phyloP scores from a whole-genome alignment of 2,797 vertebrate genomes.

The Erpetoichthys calabaricus region DNA sequence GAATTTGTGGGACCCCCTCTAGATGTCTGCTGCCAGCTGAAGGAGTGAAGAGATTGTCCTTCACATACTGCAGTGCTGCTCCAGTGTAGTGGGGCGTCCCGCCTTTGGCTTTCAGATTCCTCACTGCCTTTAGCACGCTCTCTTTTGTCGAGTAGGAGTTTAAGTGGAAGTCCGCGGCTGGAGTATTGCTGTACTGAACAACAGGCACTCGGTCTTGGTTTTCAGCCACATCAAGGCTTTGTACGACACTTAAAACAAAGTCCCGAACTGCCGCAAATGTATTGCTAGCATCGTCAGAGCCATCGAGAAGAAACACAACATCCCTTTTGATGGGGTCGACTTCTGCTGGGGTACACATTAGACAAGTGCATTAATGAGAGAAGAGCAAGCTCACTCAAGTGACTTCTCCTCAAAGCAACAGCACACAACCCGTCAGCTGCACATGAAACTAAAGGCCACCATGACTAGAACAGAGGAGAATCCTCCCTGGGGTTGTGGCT shows the following conservation, averaged over 20 bases:
- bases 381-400: not conserved
- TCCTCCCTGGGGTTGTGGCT: too few relatives aligned
- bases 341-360: slow-evolving; percentile 29
- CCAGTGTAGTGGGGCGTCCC: slow-evolving; percentile 48
- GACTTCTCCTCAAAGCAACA: too few relatives aligned
- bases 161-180: slow-evolving; percentile 39
- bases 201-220: slow-evolving; percentile 46
- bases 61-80: slow-evolving; percentile 44
- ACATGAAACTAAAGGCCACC: too few relatives aligned
- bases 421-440: too few relatives aligned
- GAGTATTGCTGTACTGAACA: slow-evolving; percentile 48
- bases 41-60: slow-evolving; percentile 33
- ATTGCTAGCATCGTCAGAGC: slow-evolving; percentile 45
- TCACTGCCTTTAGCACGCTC: slow-evolving; percentile 30
- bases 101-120: slow-evolving; percentile 39
- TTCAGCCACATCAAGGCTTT: slow-evolving; percentile 34
- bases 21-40: slow-evolving; percentile 28
- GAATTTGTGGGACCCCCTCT: slow-evolving; percentile 37
- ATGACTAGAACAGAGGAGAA: too few relatives aligned
- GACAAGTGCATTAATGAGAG: slow-evolving; percentile 1
- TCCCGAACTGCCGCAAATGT: slow-evolving; percentile 37
- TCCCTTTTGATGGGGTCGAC: slow-evolving; percentile 33
- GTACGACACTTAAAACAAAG: slow-evolving; percentile 40
- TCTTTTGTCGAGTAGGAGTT: slow-evolving; percentile 34
- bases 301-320: slow-evolving; percentile 58